Conservation (phyloP, 1,140 invertebrate genomes). For the Pseudomyrmex flavicornis region DNA sequence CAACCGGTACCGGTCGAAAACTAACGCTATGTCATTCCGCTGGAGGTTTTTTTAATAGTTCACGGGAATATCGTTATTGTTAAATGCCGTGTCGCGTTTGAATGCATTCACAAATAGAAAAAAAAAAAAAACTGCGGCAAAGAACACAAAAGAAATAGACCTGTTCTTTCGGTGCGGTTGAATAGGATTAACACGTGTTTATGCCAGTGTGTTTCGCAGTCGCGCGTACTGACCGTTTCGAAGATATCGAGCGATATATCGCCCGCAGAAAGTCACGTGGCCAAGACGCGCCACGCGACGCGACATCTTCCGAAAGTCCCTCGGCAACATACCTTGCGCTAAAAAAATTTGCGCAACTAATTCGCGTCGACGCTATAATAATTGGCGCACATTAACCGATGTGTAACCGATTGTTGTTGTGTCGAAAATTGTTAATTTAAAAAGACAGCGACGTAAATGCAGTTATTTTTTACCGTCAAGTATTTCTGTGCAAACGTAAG, state of each 20-base stretch:
- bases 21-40: too few relatives aligned
- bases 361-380: background rate
- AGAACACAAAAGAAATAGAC: background rate
- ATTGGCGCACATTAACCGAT: too few relatives aligned
- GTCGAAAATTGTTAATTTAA: background rate
- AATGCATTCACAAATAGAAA: background rate
- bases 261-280: slow-evolving; percentile 51
- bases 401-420: too few relatives aligned
- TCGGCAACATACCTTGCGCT: background rate
- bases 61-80: too few relatives aligned
- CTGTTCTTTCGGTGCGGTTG: background rate
- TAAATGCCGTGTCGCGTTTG: too few relatives aligned
- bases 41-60: too few relatives aligned
- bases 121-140: background rate
- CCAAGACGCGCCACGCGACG: slow-evolving; percentile 23
- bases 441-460: too few relatives aligned
- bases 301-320: slow-evolving; percentile 64
- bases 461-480: too few relatives aligned
- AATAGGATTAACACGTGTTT: slow-evolving; percentile 46
- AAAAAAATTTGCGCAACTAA: slow-evolving; percentile 1
- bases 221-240: background rate
- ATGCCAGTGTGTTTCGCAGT: background rate
- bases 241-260: slow-evolving; percentile 41
- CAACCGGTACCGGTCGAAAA: too few relatives aligned
- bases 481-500: too few relatives aligned